Conservation (phyloP, 2,888 invertebrate genomes). For the Hypercompe scribonia region DNA sequence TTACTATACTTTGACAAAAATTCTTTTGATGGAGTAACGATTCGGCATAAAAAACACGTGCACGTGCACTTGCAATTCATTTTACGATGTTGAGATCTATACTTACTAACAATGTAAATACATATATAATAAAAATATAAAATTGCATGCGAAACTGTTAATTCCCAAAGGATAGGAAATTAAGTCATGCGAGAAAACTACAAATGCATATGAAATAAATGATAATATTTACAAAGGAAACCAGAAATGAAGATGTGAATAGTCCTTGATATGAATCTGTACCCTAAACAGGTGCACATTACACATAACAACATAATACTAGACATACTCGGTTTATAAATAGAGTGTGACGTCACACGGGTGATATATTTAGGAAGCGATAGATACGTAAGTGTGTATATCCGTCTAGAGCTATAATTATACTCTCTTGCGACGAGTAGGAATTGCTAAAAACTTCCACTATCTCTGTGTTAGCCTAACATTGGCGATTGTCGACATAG, state of each 20-base stretch:
- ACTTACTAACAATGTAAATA: neutral
- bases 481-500: constrained; percentile 30
- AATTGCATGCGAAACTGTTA: too few species aligned
- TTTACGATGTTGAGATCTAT: too few species aligned
- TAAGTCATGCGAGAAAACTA: too few species aligned
- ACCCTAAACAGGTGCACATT: constrained; percentile 34
- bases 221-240: neutral
- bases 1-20: too few species aligned
- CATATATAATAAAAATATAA: too few species aligned
- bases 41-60: too few species aligned
- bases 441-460: constrained; percentile 64
- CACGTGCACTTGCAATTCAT: too few species aligned
- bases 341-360: constrained; percentile 62
- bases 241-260: neutral
- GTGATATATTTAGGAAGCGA: constrained; percentile 66
- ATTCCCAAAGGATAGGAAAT: too few species aligned
- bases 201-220: neutral
- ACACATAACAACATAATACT: constrained; percentile 38
- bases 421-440: constrained; percentile 67
- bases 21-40: too few species aligned
- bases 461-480: constrained; percentile 40
- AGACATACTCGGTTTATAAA: constrained; percentile 45
- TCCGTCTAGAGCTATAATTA: constrained; percentile 73
- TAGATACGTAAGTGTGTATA: constrained; percentile 61
- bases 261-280: constrained; percentile 14